Evolutionary conservation across 1,140 invertebrate genomes (phyloP).

Genomic region (Palaemon carinicauda): DNA sequence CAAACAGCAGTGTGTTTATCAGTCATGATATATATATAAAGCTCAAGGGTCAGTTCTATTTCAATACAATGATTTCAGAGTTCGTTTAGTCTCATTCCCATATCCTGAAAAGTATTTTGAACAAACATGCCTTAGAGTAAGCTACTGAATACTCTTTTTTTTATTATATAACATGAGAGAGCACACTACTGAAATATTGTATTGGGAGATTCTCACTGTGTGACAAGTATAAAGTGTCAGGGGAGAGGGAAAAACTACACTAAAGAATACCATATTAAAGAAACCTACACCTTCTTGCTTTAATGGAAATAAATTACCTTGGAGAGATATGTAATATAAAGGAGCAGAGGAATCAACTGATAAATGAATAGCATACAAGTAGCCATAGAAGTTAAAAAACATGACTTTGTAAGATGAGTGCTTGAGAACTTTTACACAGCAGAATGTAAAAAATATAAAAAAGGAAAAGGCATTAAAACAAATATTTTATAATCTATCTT

Average conservation of each 20-base stretch:
- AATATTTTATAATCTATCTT: too few relatives aligned
- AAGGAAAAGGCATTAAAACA: too few relatives aligned
- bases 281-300: neutral
- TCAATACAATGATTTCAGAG: neutral
- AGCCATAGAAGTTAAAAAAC: too few relatives aligned
- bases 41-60: neutral
- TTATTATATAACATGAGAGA: neutral
- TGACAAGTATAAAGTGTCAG: constrained; percentile 5
- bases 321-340: too few relatives aligned
- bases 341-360: too few relatives aligned
- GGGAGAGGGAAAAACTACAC: constrained; percentile 32
- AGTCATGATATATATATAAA: neutral
- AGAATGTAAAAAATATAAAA: too few relatives aligned
- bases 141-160: neutral
- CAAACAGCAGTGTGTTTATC: neutral
- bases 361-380: too few relatives aligned
- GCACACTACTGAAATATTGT: constrained; percentile 17
- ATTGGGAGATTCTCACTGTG: neutral
- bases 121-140: neutral
- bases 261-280: constrained; percentile 10
- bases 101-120: too few relatives aligned
- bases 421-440: too few relatives aligned
- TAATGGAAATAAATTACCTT: too few relatives aligned
- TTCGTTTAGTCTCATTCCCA: neutral
- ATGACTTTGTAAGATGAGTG: too few relatives aligned